Evolutionary conservation across 2,888 invertebrate genomes (phyloP).

Genomic region (Pterobdella sp.): DNA sequence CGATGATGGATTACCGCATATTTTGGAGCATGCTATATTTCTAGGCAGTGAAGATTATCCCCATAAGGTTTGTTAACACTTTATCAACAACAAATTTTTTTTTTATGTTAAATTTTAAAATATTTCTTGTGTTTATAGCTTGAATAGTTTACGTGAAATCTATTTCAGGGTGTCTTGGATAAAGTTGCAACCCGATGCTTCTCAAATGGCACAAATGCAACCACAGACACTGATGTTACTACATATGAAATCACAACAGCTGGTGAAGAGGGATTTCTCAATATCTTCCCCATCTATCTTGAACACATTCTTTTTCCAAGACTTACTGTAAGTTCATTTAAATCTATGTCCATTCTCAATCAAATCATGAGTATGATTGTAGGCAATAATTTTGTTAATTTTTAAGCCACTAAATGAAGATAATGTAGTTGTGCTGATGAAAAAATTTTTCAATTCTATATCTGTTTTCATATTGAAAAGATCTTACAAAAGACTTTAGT

Average conservation of each 20-base stretch:
- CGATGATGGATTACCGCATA: constrained; percentile 85
- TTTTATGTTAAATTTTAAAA: not conserved
- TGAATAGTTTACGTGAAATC: not conserved
- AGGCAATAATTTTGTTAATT: too few relatives aligned
- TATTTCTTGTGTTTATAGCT: not conserved
- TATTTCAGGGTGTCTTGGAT: constrained; percentile 66
- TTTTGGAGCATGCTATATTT: constrained; percentile 82
- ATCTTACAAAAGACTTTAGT: too few relatives aligned
- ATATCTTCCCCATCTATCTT: constrained; percentile 78
- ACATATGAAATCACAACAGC: constrained; percentile 82
- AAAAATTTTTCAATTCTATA: too few relatives aligned
- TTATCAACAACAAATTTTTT: too few relatives aligned
- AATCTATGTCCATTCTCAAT: too few relatives aligned
- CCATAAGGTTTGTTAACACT: constrained; percentile 59
- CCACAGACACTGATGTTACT: constrained; percentile 77
- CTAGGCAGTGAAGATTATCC: constrained; percentile 81
- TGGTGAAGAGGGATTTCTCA: constrained; percentile 75
- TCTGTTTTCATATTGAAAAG: too few relatives aligned
- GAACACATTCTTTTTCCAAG: constrained; percentile 81
- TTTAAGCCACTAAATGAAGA: constrained; percentile 3
- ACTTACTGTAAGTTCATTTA: constrained; percentile 56
- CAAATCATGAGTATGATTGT: too few relatives aligned
- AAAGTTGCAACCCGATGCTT: constrained; percentile 78
- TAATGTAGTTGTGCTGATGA: too few relatives aligned
- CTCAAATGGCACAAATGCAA: constrained; percentile 84